Evolutionary conservation across 1,140 invertebrate species (phyloP).

Genomic region (Solen grandis): DNA sequence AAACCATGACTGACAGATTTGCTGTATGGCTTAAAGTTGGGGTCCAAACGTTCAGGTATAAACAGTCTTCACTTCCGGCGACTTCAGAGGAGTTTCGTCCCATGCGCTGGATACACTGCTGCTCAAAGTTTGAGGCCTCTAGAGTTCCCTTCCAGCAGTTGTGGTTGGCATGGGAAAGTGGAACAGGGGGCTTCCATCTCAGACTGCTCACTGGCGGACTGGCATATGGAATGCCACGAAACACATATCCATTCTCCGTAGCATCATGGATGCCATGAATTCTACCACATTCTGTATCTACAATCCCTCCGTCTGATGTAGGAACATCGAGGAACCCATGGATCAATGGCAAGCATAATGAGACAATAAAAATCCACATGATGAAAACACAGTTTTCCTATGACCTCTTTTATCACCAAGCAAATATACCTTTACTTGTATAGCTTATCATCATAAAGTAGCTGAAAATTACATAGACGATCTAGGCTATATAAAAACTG

Average conservation of each 20-base stretch:
- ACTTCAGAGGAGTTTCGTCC: too few relatives aligned
- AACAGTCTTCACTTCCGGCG: conserved; percentile 73
- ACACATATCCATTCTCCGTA: conserved; percentile 87
- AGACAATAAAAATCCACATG: too few relatives aligned
- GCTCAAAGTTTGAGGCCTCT: conserved; percentile 1
- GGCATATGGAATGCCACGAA: conserved; percentile 93
- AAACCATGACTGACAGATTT: conserved; percentile 87
- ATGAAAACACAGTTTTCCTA: too few relatives aligned
- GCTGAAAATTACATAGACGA: too few relatives aligned
- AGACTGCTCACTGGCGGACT: conserved; percentile 85
- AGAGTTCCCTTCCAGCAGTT: conserved; percentile 65
- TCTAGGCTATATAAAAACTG: too few relatives aligned
- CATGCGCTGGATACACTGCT: conserved; percentile 30
- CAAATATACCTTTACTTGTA: too few relatives aligned
- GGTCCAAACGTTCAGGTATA: conserved; percentile 73
- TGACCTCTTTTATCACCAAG: too few relatives aligned
- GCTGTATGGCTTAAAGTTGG: conserved; percentile 59
- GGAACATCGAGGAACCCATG: too few relatives aligned
- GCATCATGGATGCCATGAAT: conserved; percentile 86
- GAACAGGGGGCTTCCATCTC: conserved; percentile 86
- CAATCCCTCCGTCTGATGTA: too few relatives aligned
- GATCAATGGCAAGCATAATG: too few relatives aligned
- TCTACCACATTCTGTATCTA: conserved; percentile 87
- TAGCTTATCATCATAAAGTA: too few relatives aligned
- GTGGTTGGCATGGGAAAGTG: too few relatives aligned